These are phyloP conservation scores for Yponomeuta plumbellus DNA, from an alignment of 2,888 invertebrate species.

Conservation along the genomic window DNA sequence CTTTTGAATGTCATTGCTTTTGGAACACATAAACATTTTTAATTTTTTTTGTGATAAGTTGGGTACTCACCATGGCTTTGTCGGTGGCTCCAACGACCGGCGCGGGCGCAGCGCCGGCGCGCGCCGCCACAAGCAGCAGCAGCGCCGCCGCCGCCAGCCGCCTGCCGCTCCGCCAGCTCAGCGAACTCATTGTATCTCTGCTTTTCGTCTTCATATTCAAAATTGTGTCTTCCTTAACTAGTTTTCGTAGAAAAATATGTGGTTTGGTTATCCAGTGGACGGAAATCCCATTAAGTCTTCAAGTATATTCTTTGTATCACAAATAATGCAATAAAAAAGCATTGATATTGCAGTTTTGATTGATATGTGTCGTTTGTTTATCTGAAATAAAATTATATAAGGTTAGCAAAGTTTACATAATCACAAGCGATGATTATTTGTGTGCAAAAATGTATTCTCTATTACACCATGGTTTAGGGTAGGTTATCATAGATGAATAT, in stretches of 20 bases:
- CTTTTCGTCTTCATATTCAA: conserved; percentile 31
- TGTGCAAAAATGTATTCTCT: too few relatives aligned
- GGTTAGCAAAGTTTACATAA: not conserved
- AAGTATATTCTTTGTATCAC: not conserved
- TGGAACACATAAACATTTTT: too few relatives aligned
- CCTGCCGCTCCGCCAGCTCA: conserved; percentile 51
- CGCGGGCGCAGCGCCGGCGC: conserved; percentile 61
- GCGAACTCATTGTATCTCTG: conserved; percentile 48
- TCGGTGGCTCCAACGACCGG: conserved; percentile 61
- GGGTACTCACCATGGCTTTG: conserved; percentile 63
- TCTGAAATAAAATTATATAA: not conserved
- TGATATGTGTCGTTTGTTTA: not conserved
- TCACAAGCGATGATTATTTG: too few relatives aligned
- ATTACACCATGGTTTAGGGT: too few relatives aligned
- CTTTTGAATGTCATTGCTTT: too few relatives aligned
- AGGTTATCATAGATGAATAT: not conserved
- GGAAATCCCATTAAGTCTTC: conserved; percentile 41
- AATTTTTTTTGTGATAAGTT: too few relatives aligned
- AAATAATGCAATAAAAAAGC: not conserved
- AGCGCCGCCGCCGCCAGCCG: conserved; percentile 50
- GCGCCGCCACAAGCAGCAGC: conserved; percentile 49
- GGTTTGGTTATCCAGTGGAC: conserved; percentile 29
- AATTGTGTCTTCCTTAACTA: conserved; percentile 39
- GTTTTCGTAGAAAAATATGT: conserved; percentile 28
- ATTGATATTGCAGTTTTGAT: not conserved